Percentiles rank a stretch among this genome's conserved stretches.
phyloP scores from a whole-genome alignment of 1,140 invertebrate species.

The Lithobius niger region DNA sequence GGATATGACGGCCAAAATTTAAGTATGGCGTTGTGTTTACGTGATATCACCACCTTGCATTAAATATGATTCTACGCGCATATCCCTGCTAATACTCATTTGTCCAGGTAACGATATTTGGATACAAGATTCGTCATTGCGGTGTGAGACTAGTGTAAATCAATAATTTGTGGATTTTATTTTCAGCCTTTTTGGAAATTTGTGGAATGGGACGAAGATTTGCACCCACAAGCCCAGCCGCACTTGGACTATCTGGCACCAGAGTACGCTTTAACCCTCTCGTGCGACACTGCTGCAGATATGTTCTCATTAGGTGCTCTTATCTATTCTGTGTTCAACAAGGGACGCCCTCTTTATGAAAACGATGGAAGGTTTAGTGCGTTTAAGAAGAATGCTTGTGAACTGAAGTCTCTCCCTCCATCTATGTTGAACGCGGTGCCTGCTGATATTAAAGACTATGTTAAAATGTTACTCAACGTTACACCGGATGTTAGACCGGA shows the following conservation, averaged over 20 bases:
- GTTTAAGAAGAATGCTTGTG: slow-evolving; percentile 39
- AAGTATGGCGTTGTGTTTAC: no score
- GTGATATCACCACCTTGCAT: no score
- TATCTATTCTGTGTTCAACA: slow-evolving; percentile 59
- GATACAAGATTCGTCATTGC: no score
- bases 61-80: no score
- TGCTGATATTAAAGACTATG: slow-evolving; percentile 60
- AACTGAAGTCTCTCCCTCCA: slow-evolving; percentile 48
- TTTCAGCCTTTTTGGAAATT: slow-evolving; percentile 63
- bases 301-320: slow-evolving; percentile 80
- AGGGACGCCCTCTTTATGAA: slow-evolving; percentile 47
- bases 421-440: slow-evolving; percentile 54
- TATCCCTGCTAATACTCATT: no score
- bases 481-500: slow-evolving; percentile 69
- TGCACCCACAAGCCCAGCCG: slow-evolving; percentile 60
- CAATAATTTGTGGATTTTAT: no score
- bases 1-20: no score
- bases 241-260: slow-evolving; percentile 74
- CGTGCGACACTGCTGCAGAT: slow-evolving; percentile 64
- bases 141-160: no score
- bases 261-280: slow-evolving; percentile 53
- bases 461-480: slow-evolving; percentile 70
- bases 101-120: no score
- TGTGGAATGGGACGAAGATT: slow-evolving; percentile 57
- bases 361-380: slow-evolving; percentile 33